A percentile compares a stretch with the other conserved stretches of the same genome.
Conservation (phyloP, 2,888 invertebrate species). For the Eristalinus aeneus region DNA sequence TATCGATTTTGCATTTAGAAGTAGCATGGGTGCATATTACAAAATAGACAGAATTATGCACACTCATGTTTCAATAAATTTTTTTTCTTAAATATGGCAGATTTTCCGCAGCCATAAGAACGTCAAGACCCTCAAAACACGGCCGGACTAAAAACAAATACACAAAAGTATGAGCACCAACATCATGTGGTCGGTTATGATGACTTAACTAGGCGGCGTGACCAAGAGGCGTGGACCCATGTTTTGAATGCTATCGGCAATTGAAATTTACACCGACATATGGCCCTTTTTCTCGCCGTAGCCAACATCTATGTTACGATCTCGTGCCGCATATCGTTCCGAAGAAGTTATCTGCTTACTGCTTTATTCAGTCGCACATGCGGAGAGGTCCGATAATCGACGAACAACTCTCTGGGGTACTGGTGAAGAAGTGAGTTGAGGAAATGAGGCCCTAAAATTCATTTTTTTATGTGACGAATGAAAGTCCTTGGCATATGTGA, state of each 20-base stretch:
- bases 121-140: constrained; percentile 37
- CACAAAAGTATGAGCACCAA: constrained; percentile 9
- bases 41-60: constrained; percentile 11
- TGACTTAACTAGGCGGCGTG: constrained; percentile 70
- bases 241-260: constrained; percentile 68
- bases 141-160: constrained; percentile 56
- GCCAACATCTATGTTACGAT: constrained; percentile 63
- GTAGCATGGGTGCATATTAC: not conserved
- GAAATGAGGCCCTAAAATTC: constrained; percentile 27
- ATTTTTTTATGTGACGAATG: constrained; percentile 6
- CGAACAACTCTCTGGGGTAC: constrained; percentile 32
- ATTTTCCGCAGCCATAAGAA: constrained; percentile 43
- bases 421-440: constrained; percentile 6
- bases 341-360: constrained; percentile 57
- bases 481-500: constrained; percentile 49
- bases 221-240: constrained; percentile 63
- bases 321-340: constrained; percentile 68
- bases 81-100: constrained; percentile 31
- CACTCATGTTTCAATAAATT: not conserved
- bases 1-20: not conserved
- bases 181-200: constrained; percentile 69
- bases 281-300: constrained; percentile 41
- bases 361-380: constrained; percentile 36
- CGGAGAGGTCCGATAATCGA: constrained; percentile 52
- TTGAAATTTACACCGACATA: constrained; percentile 69